A percentile compares a stretch with the other conserved stretches of the same genome.
Evolutionary conservation across 2,888 invertebrate species (phyloP).

Genomic region (Elegia similella): DNA sequence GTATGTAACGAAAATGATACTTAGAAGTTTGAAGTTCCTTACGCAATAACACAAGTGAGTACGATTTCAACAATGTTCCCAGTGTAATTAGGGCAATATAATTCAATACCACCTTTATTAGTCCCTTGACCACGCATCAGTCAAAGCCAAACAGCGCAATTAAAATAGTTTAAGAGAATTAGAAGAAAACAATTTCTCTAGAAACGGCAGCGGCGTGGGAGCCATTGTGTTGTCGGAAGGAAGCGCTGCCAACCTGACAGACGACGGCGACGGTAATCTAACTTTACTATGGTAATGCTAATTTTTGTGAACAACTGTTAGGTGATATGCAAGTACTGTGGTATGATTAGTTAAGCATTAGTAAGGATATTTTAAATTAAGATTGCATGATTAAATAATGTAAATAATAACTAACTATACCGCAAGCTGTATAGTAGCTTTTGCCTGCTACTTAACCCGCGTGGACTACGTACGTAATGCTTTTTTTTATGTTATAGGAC

Average conservation of each 20-base stretch:
- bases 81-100: slow-evolving; percentile 2
- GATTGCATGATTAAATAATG: too few species aligned
- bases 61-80: not conserved
- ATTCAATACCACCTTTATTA: not conserved
- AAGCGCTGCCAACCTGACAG: slow-evolving; percentile 9
- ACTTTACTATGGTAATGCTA: not conserved
- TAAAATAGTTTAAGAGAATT: slow-evolving; percentile 15
- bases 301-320: too few species aligned
- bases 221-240: slow-evolving; percentile 18
- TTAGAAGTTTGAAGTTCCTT: not conserved
- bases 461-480: too few species aligned
- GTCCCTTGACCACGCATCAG: slow-evolving; percentile 5
- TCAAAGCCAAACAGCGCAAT: slow-evolving; percentile 3
- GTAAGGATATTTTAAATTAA: too few species aligned
- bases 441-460: too few species aligned
- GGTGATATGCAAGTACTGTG: too few species aligned
- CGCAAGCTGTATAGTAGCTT: too few species aligned
- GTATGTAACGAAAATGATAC: too few species aligned
- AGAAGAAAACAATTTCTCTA: slow-evolving; percentile 15
- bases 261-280: not conserved
- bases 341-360: too few species aligned
- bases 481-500: too few species aligned
- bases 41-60: not conserved
- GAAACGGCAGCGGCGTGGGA: slow-evolving; percentile 8
- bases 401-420: too few species aligned